Evolutionary conservation across 2,113 vertebrate species (phyloP).

Genomic region (Festucalex cinctus): DNA sequence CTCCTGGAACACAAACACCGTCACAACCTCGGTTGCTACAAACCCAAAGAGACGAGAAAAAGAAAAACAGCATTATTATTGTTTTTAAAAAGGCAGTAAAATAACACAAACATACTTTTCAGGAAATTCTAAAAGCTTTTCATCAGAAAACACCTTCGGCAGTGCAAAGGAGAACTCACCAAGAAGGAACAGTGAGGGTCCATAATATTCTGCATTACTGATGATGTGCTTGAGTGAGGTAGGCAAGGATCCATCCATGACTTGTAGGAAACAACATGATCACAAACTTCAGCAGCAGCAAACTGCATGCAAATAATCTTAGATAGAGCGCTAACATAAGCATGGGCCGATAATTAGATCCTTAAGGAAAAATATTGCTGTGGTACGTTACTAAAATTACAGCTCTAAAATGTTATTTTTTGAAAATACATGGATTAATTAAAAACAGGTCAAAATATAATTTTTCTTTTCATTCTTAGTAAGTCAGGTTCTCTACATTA

Average conservation of each 20-base stretch:
- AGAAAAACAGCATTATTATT: background rate
- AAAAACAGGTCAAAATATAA: no score
- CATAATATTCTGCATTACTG: constrained; percentile 96
- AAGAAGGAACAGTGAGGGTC: constrained; percentile 89
- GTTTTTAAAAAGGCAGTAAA: constrained; percentile 9
- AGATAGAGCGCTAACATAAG: no score
- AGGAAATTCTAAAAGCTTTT: background rate
- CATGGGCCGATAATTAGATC: no score
- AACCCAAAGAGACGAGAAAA: constrained; percentile 29
- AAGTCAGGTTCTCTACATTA: no score
- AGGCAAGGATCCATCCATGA: constrained; percentile 96
- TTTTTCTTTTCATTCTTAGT: no score
- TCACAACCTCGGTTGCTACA: constrained; percentile 92
- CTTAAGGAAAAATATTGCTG: no score
- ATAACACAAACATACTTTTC: constrained; percentile 1
- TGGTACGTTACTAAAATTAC: no score
- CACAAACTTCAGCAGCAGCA: constrained; percentile 3
- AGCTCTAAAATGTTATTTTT: no score
- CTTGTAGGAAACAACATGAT: constrained; percentile 55
- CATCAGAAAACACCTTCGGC: background rate
- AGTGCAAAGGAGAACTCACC: constrained; percentile 70
- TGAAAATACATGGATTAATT: no score
- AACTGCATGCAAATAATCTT: background rate
- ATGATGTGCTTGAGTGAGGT: constrained; percentile 97
- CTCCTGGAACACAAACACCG: constrained; percentile 97